A percentile compares a stretch with the other conserved stretches of the same genome.
These are phyloP conservation scores for Pelvicachromis taeniatus DNA, from an alignment of 2,113 vertebrate species.

Conservation along the genomic window DNA sequence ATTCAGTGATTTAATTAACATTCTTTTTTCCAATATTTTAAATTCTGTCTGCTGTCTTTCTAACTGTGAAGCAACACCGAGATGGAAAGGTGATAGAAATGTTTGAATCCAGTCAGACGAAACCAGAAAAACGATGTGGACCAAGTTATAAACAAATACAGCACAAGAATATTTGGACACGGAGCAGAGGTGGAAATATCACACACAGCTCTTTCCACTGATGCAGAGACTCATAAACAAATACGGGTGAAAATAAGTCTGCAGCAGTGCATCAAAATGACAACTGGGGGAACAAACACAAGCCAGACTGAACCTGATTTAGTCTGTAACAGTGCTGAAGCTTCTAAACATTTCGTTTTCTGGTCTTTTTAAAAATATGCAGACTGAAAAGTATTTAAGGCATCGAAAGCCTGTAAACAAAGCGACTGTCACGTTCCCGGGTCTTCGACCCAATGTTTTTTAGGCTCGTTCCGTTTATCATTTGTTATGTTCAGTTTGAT, in stretches of 20 bases:
- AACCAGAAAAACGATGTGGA: neutral
- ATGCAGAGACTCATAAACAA: neutral
- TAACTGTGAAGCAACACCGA: neutral
- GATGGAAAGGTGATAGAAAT: neutral
- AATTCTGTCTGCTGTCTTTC: neutral
- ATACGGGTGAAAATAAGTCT: neutral
- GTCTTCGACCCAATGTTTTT: neutral
- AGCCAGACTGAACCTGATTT: neutral
- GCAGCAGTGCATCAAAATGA: neutral
- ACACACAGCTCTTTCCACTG: neutral
- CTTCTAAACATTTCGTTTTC: neutral
- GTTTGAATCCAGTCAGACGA: neutral
- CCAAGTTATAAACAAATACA: neutral
- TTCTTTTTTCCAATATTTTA: neutral
- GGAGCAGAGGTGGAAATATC: neutral
- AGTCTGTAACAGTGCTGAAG: neutral
- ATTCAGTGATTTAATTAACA: constrained; percentile 1
- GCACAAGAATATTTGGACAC: neutral
- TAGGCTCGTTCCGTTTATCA: neutral
- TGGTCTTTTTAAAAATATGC: neutral
- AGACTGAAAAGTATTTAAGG: neutral
- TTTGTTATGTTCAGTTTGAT: neutral
- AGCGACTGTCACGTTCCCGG: neutral
- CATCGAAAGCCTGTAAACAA: neutral
- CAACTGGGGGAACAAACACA: neutral